A percentile compares a stretch with the other conserved stretches of the same genome.
These are phyloP conservation scores for Hucho hucho DNA, from an alignment of 2,113 vertebrate species.

Conservation along the genomic window DNA sequence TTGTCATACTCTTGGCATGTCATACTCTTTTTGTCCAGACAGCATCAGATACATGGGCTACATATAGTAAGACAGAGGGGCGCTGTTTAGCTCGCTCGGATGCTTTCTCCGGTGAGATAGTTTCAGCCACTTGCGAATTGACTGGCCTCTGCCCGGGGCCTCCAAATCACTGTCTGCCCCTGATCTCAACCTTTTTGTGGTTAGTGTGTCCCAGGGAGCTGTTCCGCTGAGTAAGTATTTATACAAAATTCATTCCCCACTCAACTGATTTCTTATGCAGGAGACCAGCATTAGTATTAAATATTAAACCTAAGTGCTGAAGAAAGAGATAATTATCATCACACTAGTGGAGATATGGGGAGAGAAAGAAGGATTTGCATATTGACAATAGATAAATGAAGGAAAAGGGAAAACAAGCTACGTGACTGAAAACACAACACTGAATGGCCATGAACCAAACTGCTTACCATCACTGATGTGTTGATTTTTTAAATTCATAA, in stretches of 20 bases:
- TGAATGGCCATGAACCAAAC: conserved; percentile 48
- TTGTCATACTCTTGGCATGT: too few species aligned
- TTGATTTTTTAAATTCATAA: conserved; percentile 51
- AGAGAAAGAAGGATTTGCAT: conserved; percentile 9
- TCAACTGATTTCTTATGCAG: conserved; percentile 55
- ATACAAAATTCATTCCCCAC: conserved; percentile 58
- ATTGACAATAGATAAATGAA: background rate
- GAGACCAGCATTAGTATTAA: conserved; percentile 52
- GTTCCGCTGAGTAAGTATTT: conserved; percentile 60
- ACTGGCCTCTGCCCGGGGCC: too few species aligned
- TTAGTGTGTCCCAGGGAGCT: conserved; percentile 44
- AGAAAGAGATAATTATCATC: conserved; percentile 32
- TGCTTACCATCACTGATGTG: conserved; percentile 54
- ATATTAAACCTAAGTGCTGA: conserved; percentile 62
- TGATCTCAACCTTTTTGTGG: background rate
- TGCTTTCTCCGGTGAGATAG: too few species aligned
- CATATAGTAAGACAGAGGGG: too few species aligned
- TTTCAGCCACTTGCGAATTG: too few species aligned
- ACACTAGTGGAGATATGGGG: conserved; percentile 2
- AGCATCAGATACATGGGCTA: too few species aligned
- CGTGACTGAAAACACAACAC: too few species aligned
- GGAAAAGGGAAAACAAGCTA: too few species aligned
- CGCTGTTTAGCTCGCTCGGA: too few species aligned
- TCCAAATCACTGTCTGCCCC: too few species aligned
- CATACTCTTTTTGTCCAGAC: too few species aligned